Evolutionary conservation across 2,888 invertebrate species (phyloP).

Genomic region (Penaeus monodon): DNA sequence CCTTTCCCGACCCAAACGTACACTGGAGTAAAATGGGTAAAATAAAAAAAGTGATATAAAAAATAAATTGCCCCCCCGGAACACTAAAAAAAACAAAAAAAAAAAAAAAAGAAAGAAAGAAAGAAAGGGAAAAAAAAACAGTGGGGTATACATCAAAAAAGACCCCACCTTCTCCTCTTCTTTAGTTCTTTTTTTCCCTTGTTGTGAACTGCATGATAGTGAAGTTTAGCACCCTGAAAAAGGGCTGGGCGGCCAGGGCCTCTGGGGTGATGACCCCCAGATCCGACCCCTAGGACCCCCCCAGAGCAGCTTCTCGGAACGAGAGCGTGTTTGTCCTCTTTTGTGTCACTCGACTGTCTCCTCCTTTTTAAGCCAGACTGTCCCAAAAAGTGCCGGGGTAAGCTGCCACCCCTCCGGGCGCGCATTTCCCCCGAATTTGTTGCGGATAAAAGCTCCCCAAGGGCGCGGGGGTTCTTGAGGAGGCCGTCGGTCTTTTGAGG

Average conservation of each 20-base stretch:
- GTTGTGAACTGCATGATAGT: conserved; percentile 36
- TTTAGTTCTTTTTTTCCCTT: conserved; percentile 39
- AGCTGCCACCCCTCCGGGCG: conserved; percentile 41
- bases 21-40: conserved; percentile 39
- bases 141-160: not conserved
- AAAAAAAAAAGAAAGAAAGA: not conserved
- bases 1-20: conserved; percentile 12
- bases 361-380: conserved; percentile 29
- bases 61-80: too few relatives aligned
- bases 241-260: conserved; percentile 35
- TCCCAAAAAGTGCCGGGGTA: conserved; percentile 30
- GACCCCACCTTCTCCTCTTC: conserved; percentile 42
- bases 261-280: conserved; percentile 39
- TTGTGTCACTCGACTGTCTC: conserved; percentile 29
- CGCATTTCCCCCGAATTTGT: conserved; percentile 37
- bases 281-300: conserved; percentile 39
- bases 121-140: not conserved
- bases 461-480: conserved; percentile 43
- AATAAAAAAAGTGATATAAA: not conserved
- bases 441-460: conserved; percentile 42
- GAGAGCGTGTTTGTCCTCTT: conserved; percentile 42
- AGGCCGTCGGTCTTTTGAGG: conserved; percentile 34
- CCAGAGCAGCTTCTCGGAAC: conserved; percentile 45
- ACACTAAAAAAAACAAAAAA: too few relatives aligned
- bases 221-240: conserved; percentile 32